Percentiles rank a stretch among this genome's conserved stretches.
Conservation (phyloP, 2,797 vertebrate genomes). For the Neosalanx taihuensis region DNA sequence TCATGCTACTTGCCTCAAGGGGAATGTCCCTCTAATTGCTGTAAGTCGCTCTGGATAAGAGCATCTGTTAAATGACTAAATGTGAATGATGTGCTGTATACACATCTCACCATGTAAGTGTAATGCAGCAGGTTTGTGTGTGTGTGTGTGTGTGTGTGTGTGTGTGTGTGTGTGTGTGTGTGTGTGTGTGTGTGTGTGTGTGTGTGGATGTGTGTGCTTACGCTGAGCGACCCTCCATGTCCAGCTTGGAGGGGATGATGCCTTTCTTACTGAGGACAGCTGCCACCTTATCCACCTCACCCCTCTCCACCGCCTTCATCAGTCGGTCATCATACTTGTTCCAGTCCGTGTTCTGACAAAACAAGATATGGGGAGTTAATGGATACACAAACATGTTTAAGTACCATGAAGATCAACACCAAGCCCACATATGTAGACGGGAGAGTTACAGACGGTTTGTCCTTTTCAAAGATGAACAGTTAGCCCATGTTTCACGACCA, state of each 20-base stretch:
- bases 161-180: conserved; percentile 4
- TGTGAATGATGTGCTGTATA: neutral
- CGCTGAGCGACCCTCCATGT: conserved; percentile 95
- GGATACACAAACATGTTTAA: conserved; percentile 39
- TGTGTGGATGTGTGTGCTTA: conserved; percentile 71
- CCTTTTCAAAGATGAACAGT: too few species aligned
- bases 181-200: neutral
- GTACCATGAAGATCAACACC: too few species aligned
- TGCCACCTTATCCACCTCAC: conserved; percentile 91
- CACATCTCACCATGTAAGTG: neutral
- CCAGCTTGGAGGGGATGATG: conserved; percentile 89
- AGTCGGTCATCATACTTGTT: conserved; percentile 69
- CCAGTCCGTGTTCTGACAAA: conserved; percentile 87
- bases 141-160: neutral
- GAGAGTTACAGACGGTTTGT: too few species aligned
- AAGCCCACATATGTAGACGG: conserved; percentile 8
- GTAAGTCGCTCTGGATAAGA: too few species aligned
- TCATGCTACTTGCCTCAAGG: too few species aligned
- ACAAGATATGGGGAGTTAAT: conserved; percentile 33
- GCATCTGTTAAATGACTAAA: neutral
- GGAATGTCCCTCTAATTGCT: too few species aligned
- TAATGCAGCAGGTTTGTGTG: conserved; percentile 1
- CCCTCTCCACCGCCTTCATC: conserved; percentile 96
- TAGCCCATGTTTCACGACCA: too few species aligned
- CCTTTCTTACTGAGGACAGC: conserved; percentile 92